Evolutionary conservation across 1,140 invertebrate genomes (phyloP).

Genomic region (Monomorium pharaonis): DNA sequence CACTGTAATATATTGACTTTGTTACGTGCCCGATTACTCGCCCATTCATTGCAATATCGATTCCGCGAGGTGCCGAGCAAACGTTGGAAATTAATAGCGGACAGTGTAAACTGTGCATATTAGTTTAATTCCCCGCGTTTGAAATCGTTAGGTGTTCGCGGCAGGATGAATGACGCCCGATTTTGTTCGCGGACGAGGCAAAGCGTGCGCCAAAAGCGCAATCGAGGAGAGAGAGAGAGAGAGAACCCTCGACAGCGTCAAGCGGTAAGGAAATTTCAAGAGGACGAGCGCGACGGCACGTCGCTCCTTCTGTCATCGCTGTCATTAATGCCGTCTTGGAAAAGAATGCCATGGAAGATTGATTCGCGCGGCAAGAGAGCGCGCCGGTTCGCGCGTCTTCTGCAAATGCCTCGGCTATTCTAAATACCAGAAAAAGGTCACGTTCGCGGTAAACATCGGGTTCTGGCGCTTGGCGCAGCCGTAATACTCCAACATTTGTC

Average conservation of each 20-base stretch:
- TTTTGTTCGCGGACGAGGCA: background rate
- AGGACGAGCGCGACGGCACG: background rate
- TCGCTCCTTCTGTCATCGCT: constrained; percentile 35
- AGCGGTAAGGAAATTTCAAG: background rate
- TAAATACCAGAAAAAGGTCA: constrained; percentile 75
- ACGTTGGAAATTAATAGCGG: background rate
- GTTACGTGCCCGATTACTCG: background rate
- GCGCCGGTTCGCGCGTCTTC: constrained; percentile 7
- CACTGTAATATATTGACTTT: constrained; percentile 5
- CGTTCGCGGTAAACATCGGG: constrained; percentile 62
- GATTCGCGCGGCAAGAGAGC: constrained; percentile 56
- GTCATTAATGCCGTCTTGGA: constrained; percentile 33
- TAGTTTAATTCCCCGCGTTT: background rate
- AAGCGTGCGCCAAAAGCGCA: background rate
- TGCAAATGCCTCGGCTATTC: constrained; percentile 68
- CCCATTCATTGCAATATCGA: constrained; percentile 14
- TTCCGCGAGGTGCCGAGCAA: background rate
- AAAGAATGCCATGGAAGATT: constrained; percentile 46
- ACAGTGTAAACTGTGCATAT: background rate
- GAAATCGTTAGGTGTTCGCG: background rate
- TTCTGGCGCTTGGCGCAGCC: constrained; percentile 2
- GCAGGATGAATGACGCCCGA: background rate
- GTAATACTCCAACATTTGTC: constrained; percentile 33
- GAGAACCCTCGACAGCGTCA: too few species aligned
- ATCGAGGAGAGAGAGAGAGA: background rate